Base-by-base conservation (phyloP, 2,113 vertebrate genomes). In the Tiliqua scincoides region DNA sequence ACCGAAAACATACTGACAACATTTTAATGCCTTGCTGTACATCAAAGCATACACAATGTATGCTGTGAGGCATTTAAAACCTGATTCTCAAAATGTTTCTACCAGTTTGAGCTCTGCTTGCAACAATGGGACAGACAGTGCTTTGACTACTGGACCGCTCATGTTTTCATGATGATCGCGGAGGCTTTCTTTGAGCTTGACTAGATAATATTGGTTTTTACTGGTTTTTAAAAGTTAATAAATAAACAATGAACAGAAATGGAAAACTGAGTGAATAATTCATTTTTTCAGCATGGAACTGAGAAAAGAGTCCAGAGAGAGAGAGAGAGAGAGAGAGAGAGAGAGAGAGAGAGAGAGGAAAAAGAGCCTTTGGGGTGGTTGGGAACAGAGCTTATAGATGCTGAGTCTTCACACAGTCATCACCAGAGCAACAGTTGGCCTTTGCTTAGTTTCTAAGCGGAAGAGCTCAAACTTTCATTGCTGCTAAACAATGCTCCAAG, bases 281-380 rank as follows among this genome's bases (percentile, higher is more conserved):
- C 7, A n/a, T 80, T 15, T 30, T 85, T 86, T 80, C n/a, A 83
- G 23, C 85, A 90, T 14, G 70, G 67, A 80, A 65, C 2, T 57
- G 21, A 79, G n/a, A 23, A 81, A 79, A 71, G 27, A 11, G 65
- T 87, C 54, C 73, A 1, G 10, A 20, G 25, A 3, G 2, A 70
- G n/a, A n/a, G n/a, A n/a, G n/a, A n/a, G n/a, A n/a, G n/a, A n/a
- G n/a, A n/a, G n/a, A n/a, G n/a, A n/a, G n/a, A n/a, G n/a, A n/a
- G n/a, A n/a, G n/a, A n/a, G n/a, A n/a, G n/a, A n/a, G n/a, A n/a
- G n/a, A 1, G 10, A 20, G 25, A 3, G 2, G 65, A 0, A 65
- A 0, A 37, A 40, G 14, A 4, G 54, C 32, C 27, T 0, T 73
- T 52, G 20, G n/a, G n/a, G 0, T 30, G 15, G 6, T 25, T 6